Evolutionary conservation across 2,888 invertebrate genomes (phyloP).

Genomic region (Acrobasis consociella): DNA sequence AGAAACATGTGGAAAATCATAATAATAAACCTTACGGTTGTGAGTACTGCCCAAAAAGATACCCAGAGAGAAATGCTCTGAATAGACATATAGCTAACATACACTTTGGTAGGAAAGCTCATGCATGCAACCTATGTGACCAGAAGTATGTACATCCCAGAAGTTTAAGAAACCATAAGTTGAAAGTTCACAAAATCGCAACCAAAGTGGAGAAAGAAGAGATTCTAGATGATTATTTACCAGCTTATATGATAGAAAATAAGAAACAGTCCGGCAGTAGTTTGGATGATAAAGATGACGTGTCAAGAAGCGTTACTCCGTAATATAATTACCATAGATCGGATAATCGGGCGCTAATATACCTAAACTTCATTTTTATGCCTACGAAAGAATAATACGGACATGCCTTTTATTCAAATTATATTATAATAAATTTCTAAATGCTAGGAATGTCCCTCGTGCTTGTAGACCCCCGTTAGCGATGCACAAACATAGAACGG

Average conservation of each 20-base stretch:
- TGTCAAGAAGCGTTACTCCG: not conserved
- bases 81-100: constrained; percentile 37
- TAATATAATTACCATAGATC: too few species aligned
- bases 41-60: constrained; percentile 29
- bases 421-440: too few species aligned
- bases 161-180: constrained; percentile 25
- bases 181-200: constrained; percentile 29
- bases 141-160: constrained; percentile 27
- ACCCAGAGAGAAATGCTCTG: constrained; percentile 36
- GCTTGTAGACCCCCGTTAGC: too few species aligned
- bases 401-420: too few species aligned
- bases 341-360: too few species aligned
- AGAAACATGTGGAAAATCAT: constrained; percentile 35
- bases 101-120: constrained; percentile 26
- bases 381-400: too few species aligned
- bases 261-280: constrained; percentile 13
- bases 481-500: too few species aligned
- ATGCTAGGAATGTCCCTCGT: too few species aligned
- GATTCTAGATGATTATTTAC: constrained; percentile 20
- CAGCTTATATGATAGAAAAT: constrained; percentile 18
- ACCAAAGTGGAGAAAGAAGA: constrained; percentile 26
- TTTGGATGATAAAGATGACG: not conserved
- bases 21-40: constrained; percentile 15
- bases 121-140: constrained; percentile 28
- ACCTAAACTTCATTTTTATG: too few species aligned